Base-by-base conservation (phyloP, 2,888 invertebrate species). In the Sarcophaga rosellei region DNA sequence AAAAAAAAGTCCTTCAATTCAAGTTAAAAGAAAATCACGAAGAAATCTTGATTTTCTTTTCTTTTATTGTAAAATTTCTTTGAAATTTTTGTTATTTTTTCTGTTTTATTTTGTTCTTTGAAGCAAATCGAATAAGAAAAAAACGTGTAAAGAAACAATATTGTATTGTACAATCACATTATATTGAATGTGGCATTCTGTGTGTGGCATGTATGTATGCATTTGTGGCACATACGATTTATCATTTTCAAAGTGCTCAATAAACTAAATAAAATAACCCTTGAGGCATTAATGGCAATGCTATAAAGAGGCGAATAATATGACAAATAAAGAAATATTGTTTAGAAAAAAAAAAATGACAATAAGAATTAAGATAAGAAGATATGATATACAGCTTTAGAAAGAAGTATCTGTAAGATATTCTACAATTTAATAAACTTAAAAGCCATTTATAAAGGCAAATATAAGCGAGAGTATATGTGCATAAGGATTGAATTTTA, bases 201-300 rank as follows among this genome's bases (percentile, higher is more conserved):
- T 57, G 25, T 76, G 21, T 72, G 63, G 63, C n/a, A 66, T 53
- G n/a, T 8, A 25, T 61, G 20, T 44, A 10, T 65, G 23, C 23
- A 76, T 75, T 75, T 80, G 69, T 80, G 84, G 74, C 86, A 84
- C 21, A 81, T 84, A 59, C 78, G 66, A 78, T 86, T 86, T 86
- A 86, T 86, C 78, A 86, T 86, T 65, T 86, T 81, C 78, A 84
- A 81, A 84, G 81, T 81, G 84, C 86, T 84, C 81, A 84, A 84
- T 81, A 86, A 86, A 81, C 81, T 81, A 81, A 72, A 84, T 78
- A 81, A 84, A 81, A 79, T 81, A 84, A 84, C 84, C 86, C 86
- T 86, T 86, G 72, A 86, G 86, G 86, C 86, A 83, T 78, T 63
- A 70, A 75, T 35, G 23, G 59, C 11, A 77, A 63, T 47, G 12